Percentiles rank a stretch among this genome's conserved stretches.
phyloP scores from a whole-genome alignment of 1,140 invertebrate species.

The Drosophila sulfurigaster region DNA sequence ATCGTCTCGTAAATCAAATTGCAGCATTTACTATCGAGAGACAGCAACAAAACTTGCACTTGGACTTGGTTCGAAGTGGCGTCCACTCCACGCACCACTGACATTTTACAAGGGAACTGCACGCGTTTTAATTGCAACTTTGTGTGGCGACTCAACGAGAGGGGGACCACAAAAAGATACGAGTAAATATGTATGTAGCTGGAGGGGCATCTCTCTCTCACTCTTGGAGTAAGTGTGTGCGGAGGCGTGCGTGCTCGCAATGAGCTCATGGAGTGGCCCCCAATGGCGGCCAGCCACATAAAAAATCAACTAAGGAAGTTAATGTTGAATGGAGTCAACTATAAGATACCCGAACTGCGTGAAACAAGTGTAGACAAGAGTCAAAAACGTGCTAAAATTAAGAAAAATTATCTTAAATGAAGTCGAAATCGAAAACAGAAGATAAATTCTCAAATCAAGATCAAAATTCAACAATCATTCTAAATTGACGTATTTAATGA shows the following conservation, averaged over 20 bases:
- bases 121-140: slow-evolving; percentile 60
- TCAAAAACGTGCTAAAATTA: too few relatives aligned
- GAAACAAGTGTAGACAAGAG: not conserved
- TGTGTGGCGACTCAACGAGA: slow-evolving; percentile 1
- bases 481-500: too few relatives aligned
- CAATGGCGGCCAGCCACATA: slow-evolving; percentile 48
- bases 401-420: too few relatives aligned
- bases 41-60: slow-evolving; percentile 32
- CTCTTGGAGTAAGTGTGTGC: slow-evolving; percentile 7
- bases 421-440: too few relatives aligned
- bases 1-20: slow-evolving; percentile 61
- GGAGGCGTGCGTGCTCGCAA: slow-evolving; percentile 56
- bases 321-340: not conserved
- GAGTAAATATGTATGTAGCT: not conserved
- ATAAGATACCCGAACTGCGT: not conserved
- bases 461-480: too few relatives aligned
- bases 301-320: slow-evolving; percentile 19
- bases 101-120: slow-evolving; percentile 47
- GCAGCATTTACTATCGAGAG: slow-evolving; percentile 46
- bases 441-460: too few relatives aligned
- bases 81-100: slow-evolving; percentile 58
- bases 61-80: slow-evolving; percentile 36
- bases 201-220: not conserved
- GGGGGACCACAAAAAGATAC: not conserved
- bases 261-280: slow-evolving; percentile 46